Evolutionary conservation across 2,797 vertebrate species (phyloP).

Genomic region (Ctenopoma kingsleyae): DNA sequence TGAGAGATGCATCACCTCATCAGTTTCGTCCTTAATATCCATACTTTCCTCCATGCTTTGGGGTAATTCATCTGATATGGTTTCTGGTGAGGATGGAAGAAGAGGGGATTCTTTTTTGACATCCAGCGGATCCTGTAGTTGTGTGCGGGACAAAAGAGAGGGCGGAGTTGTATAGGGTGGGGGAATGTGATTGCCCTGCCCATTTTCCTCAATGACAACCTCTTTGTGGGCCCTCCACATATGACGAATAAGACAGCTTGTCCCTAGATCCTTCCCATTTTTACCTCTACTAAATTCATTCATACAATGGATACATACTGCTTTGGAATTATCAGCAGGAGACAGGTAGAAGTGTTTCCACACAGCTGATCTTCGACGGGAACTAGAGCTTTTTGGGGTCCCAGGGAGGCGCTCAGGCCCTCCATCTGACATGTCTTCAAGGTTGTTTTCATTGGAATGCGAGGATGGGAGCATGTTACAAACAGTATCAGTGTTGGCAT

Average conservation of each 20-base stretch:
- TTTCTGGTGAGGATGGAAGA: slow-evolving; percentile 88
- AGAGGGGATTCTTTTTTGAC: slow-evolving; percentile 84
- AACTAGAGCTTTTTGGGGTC: slow-evolving; percentile 90
- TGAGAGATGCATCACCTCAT: slow-evolving; percentile 83
- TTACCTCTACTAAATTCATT: slow-evolving; percentile 98
- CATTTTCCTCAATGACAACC: slow-evolving; percentile 95
- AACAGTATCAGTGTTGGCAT: slow-evolving; percentile 78
- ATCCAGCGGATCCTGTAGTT: slow-evolving; percentile 85
- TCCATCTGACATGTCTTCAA: slow-evolving; percentile 87
- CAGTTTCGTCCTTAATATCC: slow-evolving; percentile 82
- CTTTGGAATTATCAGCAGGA: slow-evolving; percentile 95
- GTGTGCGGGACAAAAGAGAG: slow-evolving; percentile 88
- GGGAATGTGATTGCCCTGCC: slow-evolving; percentile 91
- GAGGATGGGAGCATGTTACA: slow-evolving; percentile 79
- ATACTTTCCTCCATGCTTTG: slow-evolving; percentile 76
- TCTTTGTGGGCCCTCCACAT: slow-evolving; percentile 98
- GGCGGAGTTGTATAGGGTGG: slow-evolving; percentile 91
- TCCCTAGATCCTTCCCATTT: slow-evolving; percentile 97
- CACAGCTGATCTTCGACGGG: slow-evolving; percentile 94
- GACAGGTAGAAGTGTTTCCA: slow-evolving; percentile 99
- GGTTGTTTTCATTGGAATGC: slow-evolving; percentile 82
- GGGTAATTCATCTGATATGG: slow-evolving; percentile 85
- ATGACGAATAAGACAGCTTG: slow-evolving; percentile 96
- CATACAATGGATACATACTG: slow-evolving; percentile 97
- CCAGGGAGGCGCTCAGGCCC: slow-evolving; percentile 84